phyloP scores from a whole-genome alignment of 2,888 invertebrate genomes.

The Marasmarcha lunaedactyla region DNA sequence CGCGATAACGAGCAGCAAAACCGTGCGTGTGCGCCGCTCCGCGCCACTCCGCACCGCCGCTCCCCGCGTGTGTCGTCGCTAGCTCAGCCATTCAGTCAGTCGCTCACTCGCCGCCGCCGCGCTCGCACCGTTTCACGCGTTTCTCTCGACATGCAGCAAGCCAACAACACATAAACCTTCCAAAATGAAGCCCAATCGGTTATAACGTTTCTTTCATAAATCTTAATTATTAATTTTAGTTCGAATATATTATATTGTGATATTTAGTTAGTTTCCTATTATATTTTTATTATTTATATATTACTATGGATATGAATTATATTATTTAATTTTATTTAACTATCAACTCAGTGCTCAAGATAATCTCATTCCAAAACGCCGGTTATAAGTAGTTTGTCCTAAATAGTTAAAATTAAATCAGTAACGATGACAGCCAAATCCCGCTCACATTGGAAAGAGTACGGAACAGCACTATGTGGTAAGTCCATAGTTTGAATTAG shows the following conservation, averaged over 20 bases:
- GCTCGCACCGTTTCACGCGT: slow-evolving; percentile 46
- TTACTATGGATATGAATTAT: slow-evolving; percentile 59
- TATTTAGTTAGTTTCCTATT: slow-evolving; percentile 60
- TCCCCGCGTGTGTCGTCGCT: slow-evolving; percentile 47
- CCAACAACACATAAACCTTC: slow-evolving; percentile 67
- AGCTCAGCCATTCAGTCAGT: slow-evolving; percentile 46
- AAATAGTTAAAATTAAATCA: slow-evolving; percentile 31
- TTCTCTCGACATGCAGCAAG: slow-evolving; percentile 58
- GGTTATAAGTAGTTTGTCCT: slow-evolving; percentile 37
- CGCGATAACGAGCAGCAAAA: slow-evolving; percentile 63
- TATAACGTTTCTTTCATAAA: slow-evolving; percentile 63
- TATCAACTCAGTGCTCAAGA: slow-evolving; percentile 62
- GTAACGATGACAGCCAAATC: slow-evolving; percentile 63
- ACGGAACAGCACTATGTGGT: slow-evolving; percentile 68
- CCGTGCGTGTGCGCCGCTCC: slow-evolving; percentile 63
- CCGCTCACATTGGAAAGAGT: slow-evolving; percentile 70
- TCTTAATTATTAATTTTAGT: slow-evolving; percentile 52
- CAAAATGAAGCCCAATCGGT: slow-evolving; percentile 68
- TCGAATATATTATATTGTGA: slow-evolving; percentile 68
- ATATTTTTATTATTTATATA: slow-evolving; percentile 49
- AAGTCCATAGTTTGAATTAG: slow-evolving; percentile 26
- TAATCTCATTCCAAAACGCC: slow-evolving; percentile 66
- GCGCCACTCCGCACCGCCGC: slow-evolving; percentile 47
- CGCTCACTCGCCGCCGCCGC: slow-evolving; percentile 54
- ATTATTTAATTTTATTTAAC: slow-evolving; percentile 45